Percentiles rank a stretch among this genome's conserved stretches.
These are phyloP conservation scores for Entomobrya multifasciata DNA, from an alignment of 2,888 invertebrate species.

Conservation along the genomic window DNA sequence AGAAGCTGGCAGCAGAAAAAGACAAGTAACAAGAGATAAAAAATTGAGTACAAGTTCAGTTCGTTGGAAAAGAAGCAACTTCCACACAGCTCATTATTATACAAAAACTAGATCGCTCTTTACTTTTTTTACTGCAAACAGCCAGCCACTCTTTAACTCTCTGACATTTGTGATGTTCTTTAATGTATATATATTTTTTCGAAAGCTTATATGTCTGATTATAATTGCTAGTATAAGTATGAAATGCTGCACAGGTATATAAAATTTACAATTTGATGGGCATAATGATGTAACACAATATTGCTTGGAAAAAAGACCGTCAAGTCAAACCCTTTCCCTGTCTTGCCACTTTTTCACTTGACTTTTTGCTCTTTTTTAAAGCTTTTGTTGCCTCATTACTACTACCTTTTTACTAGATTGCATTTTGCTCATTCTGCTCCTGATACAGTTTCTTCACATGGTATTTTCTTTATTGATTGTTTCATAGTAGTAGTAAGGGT, in stretches of 20 bases:
- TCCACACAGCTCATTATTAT: conserved; percentile 4
- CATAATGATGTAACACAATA: conserved; percentile 68
- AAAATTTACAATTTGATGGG: conserved; percentile 12
- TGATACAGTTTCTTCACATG: conserved; percentile 51
- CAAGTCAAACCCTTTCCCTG: conserved; percentile 66
- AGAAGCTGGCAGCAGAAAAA: not conserved
- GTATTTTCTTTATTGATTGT: conserved; percentile 37
- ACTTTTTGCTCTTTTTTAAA: conserved; percentile 27
- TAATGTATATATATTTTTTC: conserved; percentile 21
- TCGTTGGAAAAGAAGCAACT: conserved; percentile 24
- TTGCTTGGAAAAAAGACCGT: conserved; percentile 47
- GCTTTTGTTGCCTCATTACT: conserved; percentile 22
- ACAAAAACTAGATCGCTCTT: conserved; percentile 51
- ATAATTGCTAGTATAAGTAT: too few species aligned
- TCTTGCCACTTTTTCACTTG: conserved; percentile 58
- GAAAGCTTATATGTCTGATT: not conserved
- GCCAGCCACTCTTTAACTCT: not conserved
- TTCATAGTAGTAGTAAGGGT: not conserved
- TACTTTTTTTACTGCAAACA: conserved; percentile 7
- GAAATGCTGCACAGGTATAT: not conserved
- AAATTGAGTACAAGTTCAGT: conserved; percentile 9
- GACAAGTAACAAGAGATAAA: conserved; percentile 18
- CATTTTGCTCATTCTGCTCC: conserved; percentile 37
- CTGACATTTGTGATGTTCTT: not conserved
- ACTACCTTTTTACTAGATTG: not conserved